Evolutionary conservation across 2,113 vertebrate genomes (phyloP).

Genomic region (Boleophthalmus pectinirostris): DNA sequence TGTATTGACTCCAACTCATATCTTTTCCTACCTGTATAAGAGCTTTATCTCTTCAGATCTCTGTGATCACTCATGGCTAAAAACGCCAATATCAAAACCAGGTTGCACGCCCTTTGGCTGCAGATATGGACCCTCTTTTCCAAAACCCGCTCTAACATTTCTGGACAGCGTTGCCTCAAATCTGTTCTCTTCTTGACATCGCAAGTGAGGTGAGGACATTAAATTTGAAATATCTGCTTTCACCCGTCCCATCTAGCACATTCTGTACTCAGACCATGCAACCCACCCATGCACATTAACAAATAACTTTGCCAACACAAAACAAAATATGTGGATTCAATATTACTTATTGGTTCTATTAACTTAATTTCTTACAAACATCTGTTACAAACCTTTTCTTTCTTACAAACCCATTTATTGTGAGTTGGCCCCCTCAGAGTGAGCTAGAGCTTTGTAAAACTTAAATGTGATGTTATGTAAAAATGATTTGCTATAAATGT

Average conservation of each 20-base stretch:
- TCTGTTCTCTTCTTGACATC: not conserved
- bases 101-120: constrained; percentile 12
- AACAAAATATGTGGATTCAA: constrained; percentile 46
- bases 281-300: constrained; percentile 39
- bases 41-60: constrained; percentile 15
- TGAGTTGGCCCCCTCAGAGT: too few relatives aligned
- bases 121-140: constrained; percentile 7
- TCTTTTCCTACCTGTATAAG: not conserved
- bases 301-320: constrained; percentile 47
- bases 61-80: constrained; percentile 16
- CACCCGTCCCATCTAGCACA: constrained; percentile 15
- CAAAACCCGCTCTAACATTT: not conserved
- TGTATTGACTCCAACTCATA: not conserved
- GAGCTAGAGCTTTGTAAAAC: too few relatives aligned
- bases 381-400: too few relatives aligned
- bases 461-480: too few relatives aligned
- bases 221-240: constrained; percentile 29
- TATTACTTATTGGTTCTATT: too few relatives aligned
- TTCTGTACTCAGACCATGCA: constrained; percentile 49
- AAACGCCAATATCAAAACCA: constrained; percentile 24
- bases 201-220: not conserved
- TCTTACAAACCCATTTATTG: too few relatives aligned
- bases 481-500: too few relatives aligned
- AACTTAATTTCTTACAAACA: too few relatives aligned
- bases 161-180: not conserved